These are phyloP conservation scores for Mycteria americana DNA, from an alignment of 2,797 vertebrate species.

Conservation along the genomic window DNA sequence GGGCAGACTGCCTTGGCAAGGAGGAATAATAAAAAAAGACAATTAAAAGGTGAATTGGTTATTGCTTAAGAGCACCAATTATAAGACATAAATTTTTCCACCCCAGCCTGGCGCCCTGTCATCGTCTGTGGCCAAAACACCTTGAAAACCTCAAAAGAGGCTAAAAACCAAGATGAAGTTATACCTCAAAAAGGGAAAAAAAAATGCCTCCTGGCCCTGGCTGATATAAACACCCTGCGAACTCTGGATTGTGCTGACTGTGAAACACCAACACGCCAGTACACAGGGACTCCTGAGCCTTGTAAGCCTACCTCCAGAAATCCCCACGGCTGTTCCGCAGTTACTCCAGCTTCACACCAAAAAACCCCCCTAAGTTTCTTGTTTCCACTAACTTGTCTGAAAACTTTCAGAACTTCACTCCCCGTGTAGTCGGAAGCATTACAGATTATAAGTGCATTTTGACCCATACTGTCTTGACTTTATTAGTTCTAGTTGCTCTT, in stretches of 20 bases:
- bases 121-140: not conserved
- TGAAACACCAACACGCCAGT: not conserved
- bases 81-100: not conserved
- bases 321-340: rapidly evolving
- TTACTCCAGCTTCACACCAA: not conserved
- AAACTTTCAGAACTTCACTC: not conserved
- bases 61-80: not conserved
- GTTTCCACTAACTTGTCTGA: not conserved
- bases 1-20: not conserved
- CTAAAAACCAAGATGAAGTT: not conserved
- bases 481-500: not conserved
- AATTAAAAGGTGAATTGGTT: not conserved
- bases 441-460: not conserved
- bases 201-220: not conserved
- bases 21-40: not conserved
- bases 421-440: not conserved
- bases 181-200: not conserved
- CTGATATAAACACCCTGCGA: not conserved
- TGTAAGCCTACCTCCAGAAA: not conserved
- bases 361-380: not conserved
- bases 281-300: not conserved
- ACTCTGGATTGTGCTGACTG: not conserved
- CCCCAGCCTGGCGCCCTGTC: not conserved
- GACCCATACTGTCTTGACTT: not conserved
- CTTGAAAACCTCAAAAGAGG: not conserved